phyloP scores from a whole-genome alignment of 2,113 vertebrate species.

The Monarcha castaneiventris region DNA sequence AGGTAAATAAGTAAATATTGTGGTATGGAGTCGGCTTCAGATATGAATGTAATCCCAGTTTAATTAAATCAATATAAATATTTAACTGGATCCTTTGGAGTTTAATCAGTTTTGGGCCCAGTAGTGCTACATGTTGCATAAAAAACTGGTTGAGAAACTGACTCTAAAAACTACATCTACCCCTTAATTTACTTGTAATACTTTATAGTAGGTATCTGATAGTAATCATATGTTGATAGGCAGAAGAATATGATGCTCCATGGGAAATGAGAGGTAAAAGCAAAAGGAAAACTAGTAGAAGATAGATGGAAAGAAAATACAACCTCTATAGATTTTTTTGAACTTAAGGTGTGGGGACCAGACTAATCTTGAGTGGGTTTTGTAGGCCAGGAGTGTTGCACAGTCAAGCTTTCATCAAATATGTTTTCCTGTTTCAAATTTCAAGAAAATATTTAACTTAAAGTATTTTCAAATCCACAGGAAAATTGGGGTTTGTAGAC shows the following conservation, averaged over 20 bases:
- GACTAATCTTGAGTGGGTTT: neutral
- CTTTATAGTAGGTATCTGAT: neutral
- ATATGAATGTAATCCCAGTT: neutral
- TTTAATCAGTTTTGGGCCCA: neutral
- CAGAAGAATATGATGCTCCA: neutral
- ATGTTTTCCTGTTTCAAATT: neutral
- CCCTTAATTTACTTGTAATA: neutral
- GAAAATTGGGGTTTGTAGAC: neutral
- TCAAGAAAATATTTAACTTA: neutral
- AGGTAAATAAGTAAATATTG: neutral
- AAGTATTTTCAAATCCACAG: neutral
- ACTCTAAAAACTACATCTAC: neutral
- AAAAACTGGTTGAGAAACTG: neutral
- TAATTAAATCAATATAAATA: neutral
- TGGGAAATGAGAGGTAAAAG: neutral
- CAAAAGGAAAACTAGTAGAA: neutral
- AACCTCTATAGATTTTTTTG: neutral
- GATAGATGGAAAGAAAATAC: neutral
- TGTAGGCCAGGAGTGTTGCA: neutral
- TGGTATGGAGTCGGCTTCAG: neutral
- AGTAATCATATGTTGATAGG: neutral
- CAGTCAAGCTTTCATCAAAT: neutral
- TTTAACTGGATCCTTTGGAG: neutral
- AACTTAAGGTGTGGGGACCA: neutral
- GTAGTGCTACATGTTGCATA: neutral